phyloP scores from a whole-genome alignment of 2,888 invertebrate genomes.

The Didymodactylos carnosus region DNA sequence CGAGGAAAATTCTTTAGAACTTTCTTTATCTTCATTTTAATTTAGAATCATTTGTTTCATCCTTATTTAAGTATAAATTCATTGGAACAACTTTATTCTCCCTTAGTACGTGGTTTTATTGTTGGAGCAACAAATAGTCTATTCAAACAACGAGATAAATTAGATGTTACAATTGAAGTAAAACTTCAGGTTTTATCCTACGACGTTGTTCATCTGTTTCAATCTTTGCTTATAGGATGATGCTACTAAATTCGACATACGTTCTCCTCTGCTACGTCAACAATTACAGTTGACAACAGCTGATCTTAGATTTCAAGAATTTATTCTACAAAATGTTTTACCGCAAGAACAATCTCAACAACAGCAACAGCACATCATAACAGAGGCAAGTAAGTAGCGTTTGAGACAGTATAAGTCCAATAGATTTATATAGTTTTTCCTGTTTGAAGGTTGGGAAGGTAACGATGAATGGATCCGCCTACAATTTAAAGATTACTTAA shows the following conservation, averaged over 20 bases:
- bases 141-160: conserved; percentile 68
- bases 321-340: too few relatives aligned
- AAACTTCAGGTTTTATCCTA: too few relatives aligned
- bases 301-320: conserved; percentile 82
- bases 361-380: too few relatives aligned
- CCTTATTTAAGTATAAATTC: conserved; percentile 86
- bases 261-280: conserved; percentile 56
- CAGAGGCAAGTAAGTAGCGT: too few relatives aligned
- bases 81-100: conserved; percentile 52
- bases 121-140: conserved; percentile 96
- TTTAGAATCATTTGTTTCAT: conserved; percentile 66
- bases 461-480: not conserved
- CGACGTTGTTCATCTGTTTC: too few relatives aligned
- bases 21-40: conserved; percentile 16
- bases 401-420: too few relatives aligned
- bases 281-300: conserved; percentile 74
- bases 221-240: too few relatives aligned
- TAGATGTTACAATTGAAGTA: conserved; percentile 80
- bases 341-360: too few relatives aligned
- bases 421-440: not conserved
- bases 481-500: not conserved
- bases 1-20: too few relatives aligned
- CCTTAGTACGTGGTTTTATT: conserved; percentile 36
- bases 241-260: conserved; percentile 51
- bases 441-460: not conserved